These are phyloP conservation scores for Panonychus citri DNA, from an alignment of 1,140 invertebrate species.

Conservation along the genomic window DNA sequence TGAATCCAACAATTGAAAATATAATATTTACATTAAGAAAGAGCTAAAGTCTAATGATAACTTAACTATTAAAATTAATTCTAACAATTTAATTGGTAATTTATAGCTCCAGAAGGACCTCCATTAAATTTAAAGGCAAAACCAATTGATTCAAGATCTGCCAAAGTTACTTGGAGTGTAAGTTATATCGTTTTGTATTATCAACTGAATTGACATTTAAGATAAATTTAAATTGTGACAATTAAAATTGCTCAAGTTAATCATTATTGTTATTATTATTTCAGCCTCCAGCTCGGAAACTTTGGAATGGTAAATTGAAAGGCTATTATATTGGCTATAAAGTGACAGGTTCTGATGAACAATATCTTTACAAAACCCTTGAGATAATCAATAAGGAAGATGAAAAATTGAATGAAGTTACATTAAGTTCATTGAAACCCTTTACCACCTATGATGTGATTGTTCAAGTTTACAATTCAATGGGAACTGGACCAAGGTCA, in stretches of 20 bases:
- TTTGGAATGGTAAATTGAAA: slow-evolving; percentile 50
- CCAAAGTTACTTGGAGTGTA: slow-evolving; percentile 43
- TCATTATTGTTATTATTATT: background rate
- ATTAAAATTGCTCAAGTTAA: too few species aligned
- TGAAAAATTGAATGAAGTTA: background rate
- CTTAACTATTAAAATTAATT: too few species aligned
- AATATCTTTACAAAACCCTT: slow-evolving; percentile 72
- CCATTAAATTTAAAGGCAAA: slow-evolving; percentile 42
- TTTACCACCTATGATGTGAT: slow-evolving; percentile 24
- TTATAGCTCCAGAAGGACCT: slow-evolving; percentile 36
- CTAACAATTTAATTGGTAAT: too few species aligned
- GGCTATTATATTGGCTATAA: slow-evolving; percentile 38
- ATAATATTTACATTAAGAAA: too few species aligned
- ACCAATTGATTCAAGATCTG: slow-evolving; percentile 44
- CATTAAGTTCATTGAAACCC: slow-evolving; percentile 8
- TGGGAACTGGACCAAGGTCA: slow-evolving; percentile 24
- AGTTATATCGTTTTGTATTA: too few species aligned
- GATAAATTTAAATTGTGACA: too few species aligned
- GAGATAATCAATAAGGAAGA: slow-evolving; percentile 34
- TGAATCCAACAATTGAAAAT: too few species aligned
- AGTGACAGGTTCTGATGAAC: slow-evolving; percentile 19
- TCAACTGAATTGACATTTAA: too few species aligned
- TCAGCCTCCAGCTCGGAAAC: slow-evolving; percentile 46
- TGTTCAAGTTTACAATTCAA: slow-evolving; percentile 27
- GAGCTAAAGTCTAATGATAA: too few species aligned